Conservation (phyloP, 2,113 vertebrate species). For the Podiceps cristatus region DNA sequence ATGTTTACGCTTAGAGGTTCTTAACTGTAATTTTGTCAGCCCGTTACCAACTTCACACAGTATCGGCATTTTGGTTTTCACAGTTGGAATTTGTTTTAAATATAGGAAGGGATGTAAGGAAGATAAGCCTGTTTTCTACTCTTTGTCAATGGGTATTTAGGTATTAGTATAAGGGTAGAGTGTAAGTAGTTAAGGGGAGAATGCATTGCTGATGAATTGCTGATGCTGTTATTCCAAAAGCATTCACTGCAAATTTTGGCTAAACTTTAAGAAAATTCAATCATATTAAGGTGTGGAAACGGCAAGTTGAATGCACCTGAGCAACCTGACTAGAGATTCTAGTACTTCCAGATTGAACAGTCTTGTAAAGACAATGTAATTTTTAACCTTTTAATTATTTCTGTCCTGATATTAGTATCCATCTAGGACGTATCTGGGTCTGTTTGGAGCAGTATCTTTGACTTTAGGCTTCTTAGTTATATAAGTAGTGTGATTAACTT, state of each 20-base stretch:
- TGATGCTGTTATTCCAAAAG: background rate
- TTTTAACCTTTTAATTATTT: background rate
- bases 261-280: background rate
- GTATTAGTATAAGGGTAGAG: background rate
- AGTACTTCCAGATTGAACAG: background rate
- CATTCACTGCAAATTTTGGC: background rate
- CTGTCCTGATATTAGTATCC: background rate
- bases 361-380: background rate
- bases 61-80: conserved; percentile 20
- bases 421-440: background rate
- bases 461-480: background rate
- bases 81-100: conserved; percentile 5
- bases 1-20: background rate
- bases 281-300: background rate
- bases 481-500: background rate
- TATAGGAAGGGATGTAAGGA: background rate
- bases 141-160: background rate
- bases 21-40: conserved; percentile 3
- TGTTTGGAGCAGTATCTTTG: background rate
- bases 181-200: background rate
- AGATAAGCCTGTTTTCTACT: background rate
- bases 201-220: background rate
- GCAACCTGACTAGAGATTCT: background rate
- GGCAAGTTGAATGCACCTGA: background rate
- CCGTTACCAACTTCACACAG: background rate